phyloP scores from a whole-genome alignment of 2,888 invertebrate genomes.

The Esperia sulphurella region DNA sequence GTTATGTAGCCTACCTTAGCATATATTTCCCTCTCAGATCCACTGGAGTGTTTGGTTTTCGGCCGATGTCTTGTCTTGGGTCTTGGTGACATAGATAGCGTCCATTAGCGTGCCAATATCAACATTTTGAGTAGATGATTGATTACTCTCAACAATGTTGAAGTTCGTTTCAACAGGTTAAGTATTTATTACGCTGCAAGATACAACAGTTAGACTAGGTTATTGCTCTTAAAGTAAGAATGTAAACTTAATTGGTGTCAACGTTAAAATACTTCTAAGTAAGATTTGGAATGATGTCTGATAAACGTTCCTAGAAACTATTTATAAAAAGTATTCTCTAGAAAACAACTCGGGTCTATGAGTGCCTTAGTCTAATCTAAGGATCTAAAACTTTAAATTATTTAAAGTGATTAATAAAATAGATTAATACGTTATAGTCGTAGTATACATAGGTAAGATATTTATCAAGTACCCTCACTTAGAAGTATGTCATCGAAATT shows the following conservation, averaged over 20 bases:
- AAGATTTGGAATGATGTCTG: not conserved
- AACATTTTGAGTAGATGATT: constrained; percentile 29
- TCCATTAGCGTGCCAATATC: constrained; percentile 37
- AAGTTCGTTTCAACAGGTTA: constrained; percentile 16
- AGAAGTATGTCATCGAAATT: too few species aligned
- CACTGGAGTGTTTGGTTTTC: constrained; percentile 28
- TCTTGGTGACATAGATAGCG: constrained; percentile 32
- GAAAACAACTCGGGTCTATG: too few species aligned
- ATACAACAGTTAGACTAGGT: not conserved
- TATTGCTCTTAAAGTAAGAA: not conserved
- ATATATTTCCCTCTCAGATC: constrained; percentile 29
- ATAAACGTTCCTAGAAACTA: not conserved
- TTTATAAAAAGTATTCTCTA: not conserved
- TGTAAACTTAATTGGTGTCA: not conserved
- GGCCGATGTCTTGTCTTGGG: constrained; percentile 17
- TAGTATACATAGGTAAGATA: too few species aligned
- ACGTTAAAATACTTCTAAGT: not conserved
- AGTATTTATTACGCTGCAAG: constrained; percentile 12
- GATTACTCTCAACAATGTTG: constrained; percentile 18
- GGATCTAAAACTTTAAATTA: too few species aligned
- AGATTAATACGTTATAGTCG: too few species aligned
- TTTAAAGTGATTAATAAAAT: too few species aligned
- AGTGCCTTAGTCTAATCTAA: too few species aligned
- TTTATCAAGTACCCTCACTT: too few species aligned
- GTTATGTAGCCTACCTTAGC: constrained; percentile 6